phyloP scores from a whole-genome alignment of 2,113 vertebrate genomes.

The Chlorodrepanis virens region DNA sequence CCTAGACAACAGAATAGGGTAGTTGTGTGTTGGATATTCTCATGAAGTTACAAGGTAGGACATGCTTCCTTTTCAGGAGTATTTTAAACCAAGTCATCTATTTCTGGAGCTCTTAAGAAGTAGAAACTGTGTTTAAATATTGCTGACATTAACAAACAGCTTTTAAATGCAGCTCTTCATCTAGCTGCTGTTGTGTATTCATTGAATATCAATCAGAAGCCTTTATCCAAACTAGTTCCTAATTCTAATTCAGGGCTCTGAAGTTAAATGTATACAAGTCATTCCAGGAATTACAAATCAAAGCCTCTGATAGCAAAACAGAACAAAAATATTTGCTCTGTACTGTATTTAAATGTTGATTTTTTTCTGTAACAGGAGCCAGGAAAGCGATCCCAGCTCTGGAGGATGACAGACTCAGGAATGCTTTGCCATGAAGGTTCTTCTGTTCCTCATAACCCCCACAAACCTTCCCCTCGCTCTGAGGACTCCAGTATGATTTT shows the following conservation, averaged over 20 bases:
- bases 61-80: not conserved
- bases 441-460: slow-evolving; percentile 88
- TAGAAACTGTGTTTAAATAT: not conserved
- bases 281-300: not conserved
- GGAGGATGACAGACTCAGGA: slow-evolving; percentile 87
- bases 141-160: not conserved
- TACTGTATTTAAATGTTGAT: not conserved
- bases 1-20: not conserved
- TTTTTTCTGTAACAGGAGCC: slow-evolving; percentile 81
- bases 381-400: slow-evolving; percentile 95
- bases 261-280: not conserved
- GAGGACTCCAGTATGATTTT: slow-evolving; percentile 86
- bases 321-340: not conserved
- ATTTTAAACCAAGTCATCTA: not conserved
- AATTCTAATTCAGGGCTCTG: not conserved
- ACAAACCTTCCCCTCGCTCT: slow-evolving; percentile 81
- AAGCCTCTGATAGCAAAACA: not conserved
- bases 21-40: not conserved
- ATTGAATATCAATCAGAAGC: not conserved
- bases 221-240: not conserved
- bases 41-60: not conserved
- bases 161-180: not conserved
- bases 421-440: slow-evolving; percentile 97
- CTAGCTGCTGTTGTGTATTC: not conserved
- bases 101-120: not conserved